Conservation (phyloP, 2,888 invertebrate genomes). For the Epistrophe grossulariae region DNA sequence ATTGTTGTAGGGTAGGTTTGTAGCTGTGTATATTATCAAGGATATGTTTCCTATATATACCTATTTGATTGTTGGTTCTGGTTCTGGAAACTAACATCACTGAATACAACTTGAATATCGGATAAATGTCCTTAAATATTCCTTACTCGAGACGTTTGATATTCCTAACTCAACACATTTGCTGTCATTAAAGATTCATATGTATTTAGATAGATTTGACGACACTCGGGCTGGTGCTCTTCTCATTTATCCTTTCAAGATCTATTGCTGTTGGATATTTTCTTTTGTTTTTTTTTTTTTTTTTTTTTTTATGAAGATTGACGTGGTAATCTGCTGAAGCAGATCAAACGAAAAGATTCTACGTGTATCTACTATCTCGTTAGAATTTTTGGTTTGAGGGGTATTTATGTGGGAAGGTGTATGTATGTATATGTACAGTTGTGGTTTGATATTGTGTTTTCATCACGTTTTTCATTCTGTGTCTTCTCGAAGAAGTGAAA, state of each 20-base stretch:
- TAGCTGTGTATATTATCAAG: not conserved
- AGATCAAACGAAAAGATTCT: conserved; percentile 25
- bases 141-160: conserved; percentile 16
- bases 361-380: not conserved
- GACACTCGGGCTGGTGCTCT: conserved; percentile 45
- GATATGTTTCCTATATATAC: conserved; percentile 1
- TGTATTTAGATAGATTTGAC: conserved; percentile 64
- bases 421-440: not conserved
- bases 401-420: not conserved
- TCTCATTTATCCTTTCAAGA: conserved; percentile 36
- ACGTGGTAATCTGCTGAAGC: conserved; percentile 60
- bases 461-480: conserved; percentile 52
- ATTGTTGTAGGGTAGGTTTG: not conserved
- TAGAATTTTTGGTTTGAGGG: no score
- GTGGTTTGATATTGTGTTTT: conserved; percentile 27
- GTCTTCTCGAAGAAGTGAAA: conserved; percentile 13
- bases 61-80: conserved; percentile 45
- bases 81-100: not conserved
- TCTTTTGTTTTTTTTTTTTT: not conserved
- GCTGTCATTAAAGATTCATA: conserved; percentile 70
- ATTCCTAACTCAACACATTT: conserved; percentile 25
- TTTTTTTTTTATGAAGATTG: conserved; percentile 21
- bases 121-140: conserved; percentile 53
- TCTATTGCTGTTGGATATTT: conserved; percentile 11
- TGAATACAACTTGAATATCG: conserved; percentile 38